Conservation (phyloP, 2,888 invertebrate species). For the Gasteruption jaculator region DNA sequence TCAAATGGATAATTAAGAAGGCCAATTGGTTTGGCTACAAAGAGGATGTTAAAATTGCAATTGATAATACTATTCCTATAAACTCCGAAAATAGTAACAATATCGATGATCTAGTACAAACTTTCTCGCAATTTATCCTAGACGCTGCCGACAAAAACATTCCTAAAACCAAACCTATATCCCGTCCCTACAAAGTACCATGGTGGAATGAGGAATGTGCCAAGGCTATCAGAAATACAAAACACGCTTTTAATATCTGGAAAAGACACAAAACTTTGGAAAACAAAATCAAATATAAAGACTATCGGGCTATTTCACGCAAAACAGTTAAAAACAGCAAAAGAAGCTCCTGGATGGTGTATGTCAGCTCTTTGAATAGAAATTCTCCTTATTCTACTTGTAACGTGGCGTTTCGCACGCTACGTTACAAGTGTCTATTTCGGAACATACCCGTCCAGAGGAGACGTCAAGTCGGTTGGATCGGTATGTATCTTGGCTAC, state of each 20-base stretch:
- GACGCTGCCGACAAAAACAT: conserved; percentile 14
- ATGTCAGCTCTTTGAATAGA: conserved; percentile 9
- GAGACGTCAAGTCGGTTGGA: too few relatives aligned
- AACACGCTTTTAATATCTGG: conserved; percentile 19
- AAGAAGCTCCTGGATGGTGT: conserved; percentile 15
- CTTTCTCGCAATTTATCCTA: conserved; percentile 14
- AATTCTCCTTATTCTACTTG: too few relatives aligned
- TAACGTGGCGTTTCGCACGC: too few relatives aligned
- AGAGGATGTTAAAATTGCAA: conserved; percentile 5
- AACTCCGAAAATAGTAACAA: background rate
- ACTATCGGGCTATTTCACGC: conserved; percentile 15
- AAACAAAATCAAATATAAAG: conserved; percentile 19
- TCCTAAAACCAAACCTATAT: conserved; percentile 3
- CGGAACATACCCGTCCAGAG: too few relatives aligned
- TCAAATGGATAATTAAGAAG: conserved; percentile 22
- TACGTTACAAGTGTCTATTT: too few relatives aligned
- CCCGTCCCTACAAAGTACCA: conserved; percentile 7
- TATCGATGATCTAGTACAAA: conserved; percentile 14
- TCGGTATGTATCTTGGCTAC: too few relatives aligned
- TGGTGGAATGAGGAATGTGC: conserved; percentile 25
- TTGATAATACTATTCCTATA: background rate
- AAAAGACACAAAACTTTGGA: conserved; percentile 16
- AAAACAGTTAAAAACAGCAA: conserved; percentile 18
- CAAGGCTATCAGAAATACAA: conserved; percentile 9
- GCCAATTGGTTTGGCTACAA: conserved; percentile 21